phyloP scores from a whole-genome alignment of 2,888 invertebrate genomes.

The Leptodirus hochenwartii region DNA sequence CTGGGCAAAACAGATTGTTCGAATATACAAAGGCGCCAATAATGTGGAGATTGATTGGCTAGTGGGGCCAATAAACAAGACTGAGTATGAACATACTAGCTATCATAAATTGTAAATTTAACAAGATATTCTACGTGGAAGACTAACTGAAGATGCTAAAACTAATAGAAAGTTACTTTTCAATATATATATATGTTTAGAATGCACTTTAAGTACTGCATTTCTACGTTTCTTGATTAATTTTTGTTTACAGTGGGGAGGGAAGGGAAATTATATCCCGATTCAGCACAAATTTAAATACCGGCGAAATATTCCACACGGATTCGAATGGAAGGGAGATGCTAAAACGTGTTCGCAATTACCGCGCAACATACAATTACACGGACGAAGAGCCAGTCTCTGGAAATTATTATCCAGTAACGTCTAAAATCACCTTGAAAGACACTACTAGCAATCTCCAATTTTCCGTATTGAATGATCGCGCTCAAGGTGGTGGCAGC shows the following conservation, averaged over 20 bases:
- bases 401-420: conserved; percentile 84
- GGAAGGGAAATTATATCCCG: conserved; percentile 69
- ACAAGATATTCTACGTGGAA: no score
- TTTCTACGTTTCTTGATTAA: no score
- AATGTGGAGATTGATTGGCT: conserved; percentile 56
- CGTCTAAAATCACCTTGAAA: conserved; percentile 50
- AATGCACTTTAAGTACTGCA: no score
- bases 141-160: no score
- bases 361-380: conserved; percentile 51
- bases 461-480: conserved; percentile 48
- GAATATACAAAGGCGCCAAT: conserved; percentile 42
- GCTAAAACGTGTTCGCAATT: conserved; percentile 45
- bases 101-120: no score
- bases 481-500: conserved; percentile 69
- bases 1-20: conserved; percentile 56
- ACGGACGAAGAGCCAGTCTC: conserved; percentile 52
- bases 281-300: conserved; percentile 42
- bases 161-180: no score
- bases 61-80: conserved; percentile 68
- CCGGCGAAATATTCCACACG: conserved; percentile 57
- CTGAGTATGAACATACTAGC: no score
- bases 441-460: conserved; percentile 20
- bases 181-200: no score
- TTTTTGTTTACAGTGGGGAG: conserved; percentile 36
- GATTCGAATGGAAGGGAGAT: conserved; percentile 86